These are phyloP conservation scores for Aix galericulata DNA, from an alignment of 2,113 vertebrate species.

Conservation along the genomic window DNA sequence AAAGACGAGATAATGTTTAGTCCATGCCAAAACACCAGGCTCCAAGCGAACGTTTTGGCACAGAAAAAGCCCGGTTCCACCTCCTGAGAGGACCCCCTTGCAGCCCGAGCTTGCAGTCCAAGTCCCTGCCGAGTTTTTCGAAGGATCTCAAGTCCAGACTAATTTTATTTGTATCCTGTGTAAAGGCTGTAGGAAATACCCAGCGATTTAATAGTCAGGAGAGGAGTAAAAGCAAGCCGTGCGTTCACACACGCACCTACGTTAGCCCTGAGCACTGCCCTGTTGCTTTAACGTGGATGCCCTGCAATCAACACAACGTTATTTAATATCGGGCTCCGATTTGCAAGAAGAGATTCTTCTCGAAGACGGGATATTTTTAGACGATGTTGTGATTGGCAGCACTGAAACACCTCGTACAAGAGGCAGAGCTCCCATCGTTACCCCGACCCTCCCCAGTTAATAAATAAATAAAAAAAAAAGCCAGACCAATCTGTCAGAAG, in stretches of 20 bases:
- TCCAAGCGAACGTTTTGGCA: neutral
- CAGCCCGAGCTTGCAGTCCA: neutral
- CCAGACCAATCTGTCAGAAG: neutral
- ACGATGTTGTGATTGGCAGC: constrained; percentile 21
- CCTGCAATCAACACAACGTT: neutral
- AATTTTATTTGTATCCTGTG: neutral
- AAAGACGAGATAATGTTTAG: neutral
- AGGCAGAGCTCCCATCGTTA: neutral
- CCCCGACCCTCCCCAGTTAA: neutral
- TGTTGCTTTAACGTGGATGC: neutral
- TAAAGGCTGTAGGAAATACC: neutral
- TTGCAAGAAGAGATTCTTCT: neutral
- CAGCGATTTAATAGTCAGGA: neutral
- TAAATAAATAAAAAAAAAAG: neutral
- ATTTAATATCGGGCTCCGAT: neutral
- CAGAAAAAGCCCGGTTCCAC: neutral
- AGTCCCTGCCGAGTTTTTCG: neutral
- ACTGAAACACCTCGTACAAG: neutral
- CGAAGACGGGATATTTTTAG: constrained; percentile 20
- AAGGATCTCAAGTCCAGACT: neutral
- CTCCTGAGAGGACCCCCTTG: neutral
- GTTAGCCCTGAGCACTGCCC: neutral
- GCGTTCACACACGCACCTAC: too few relatives aligned
- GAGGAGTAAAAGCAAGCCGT: neutral
- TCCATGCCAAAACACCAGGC: neutral